Conservation (phyloP, 2,888 invertebrate genomes). For the Prostheceraeus crozeri region DNA sequence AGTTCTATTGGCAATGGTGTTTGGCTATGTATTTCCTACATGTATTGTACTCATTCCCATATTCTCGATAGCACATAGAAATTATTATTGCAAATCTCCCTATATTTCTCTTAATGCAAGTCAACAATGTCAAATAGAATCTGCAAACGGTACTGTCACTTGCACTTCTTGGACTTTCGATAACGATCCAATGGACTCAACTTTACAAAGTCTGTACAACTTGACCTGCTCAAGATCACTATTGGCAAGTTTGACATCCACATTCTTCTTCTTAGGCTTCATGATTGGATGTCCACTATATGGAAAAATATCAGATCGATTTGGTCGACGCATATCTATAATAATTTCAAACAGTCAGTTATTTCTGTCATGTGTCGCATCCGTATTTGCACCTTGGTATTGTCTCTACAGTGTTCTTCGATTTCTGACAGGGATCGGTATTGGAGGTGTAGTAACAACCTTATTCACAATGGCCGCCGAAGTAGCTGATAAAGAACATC, state of each 20-base stretch:
- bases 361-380: slow-evolving; percentile 4
- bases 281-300: slow-evolving; percentile 45
- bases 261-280: slow-evolving; percentile 45
- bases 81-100: no score
- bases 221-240: slow-evolving; percentile 44
- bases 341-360: neutral
- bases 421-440: slow-evolving; percentile 25
- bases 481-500: slow-evolving; percentile 25
- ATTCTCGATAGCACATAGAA: no score
- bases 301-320: slow-evolving; percentile 46
- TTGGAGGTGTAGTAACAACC: slow-evolving; percentile 27
- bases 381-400: slow-evolving; percentile 5
- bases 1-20: no score
- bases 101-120: no score
- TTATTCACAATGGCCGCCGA: slow-evolving; percentile 26
- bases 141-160: no score
- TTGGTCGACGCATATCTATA: slow-evolving; percentile 12
- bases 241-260: slow-evolving; percentile 43
- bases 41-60: no score
- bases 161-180: slow-evolving; percentile 24
- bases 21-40: no score
- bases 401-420: slow-evolving; percentile 17
- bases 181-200: neutral
- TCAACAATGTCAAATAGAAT: no score
- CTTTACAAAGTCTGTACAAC: slow-evolving; percentile 27